phyloP scores from a whole-genome alignment of 2,797 vertebrate genomes.

The Yasuhikotakia modesta region DNA sequence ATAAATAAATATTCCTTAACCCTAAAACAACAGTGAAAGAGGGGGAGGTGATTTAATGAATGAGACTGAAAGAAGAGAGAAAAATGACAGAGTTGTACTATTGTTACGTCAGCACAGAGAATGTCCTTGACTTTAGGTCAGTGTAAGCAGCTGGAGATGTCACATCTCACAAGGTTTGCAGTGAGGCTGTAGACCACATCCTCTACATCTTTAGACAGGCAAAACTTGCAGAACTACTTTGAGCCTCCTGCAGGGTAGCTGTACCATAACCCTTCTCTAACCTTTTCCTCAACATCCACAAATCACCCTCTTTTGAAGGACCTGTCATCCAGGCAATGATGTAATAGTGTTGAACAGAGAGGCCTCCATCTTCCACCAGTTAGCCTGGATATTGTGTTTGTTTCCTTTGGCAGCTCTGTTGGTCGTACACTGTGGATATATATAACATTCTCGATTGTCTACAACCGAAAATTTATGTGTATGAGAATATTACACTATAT shows the following conservation, averaged over 20 bases:
- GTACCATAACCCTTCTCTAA: conserved; percentile 16
- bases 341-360: neutral
- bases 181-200: conserved; percentile 15
- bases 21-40: no score
- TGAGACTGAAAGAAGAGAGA: neutral
- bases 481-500: neutral
- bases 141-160: conserved; percentile 23
- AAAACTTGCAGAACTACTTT: conserved; percentile 26
- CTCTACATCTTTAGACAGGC: conserved; percentile 30
- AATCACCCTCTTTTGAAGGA: conserved; percentile 41
- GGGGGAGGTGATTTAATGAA: neutral
- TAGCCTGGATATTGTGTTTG: conserved; percentile 20
- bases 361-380: neutral
- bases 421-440: conserved; percentile 9
- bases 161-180: neutral
- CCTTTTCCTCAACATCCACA: conserved; percentile 35
- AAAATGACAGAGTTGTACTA: neutral
- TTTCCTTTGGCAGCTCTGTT: conserved; percentile 31
- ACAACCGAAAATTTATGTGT: neutral
- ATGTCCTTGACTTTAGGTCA: conserved; percentile 19
- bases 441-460: conserved; percentile 12
- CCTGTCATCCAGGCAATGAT: conserved; percentile 11
- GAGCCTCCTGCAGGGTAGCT: conserved; percentile 42
- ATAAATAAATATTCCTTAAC: no score
- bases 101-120: neutral